phyloP scores from a whole-genome alignment of 2,888 invertebrate genomes.

The Microctonus hyperodae region DNA sequence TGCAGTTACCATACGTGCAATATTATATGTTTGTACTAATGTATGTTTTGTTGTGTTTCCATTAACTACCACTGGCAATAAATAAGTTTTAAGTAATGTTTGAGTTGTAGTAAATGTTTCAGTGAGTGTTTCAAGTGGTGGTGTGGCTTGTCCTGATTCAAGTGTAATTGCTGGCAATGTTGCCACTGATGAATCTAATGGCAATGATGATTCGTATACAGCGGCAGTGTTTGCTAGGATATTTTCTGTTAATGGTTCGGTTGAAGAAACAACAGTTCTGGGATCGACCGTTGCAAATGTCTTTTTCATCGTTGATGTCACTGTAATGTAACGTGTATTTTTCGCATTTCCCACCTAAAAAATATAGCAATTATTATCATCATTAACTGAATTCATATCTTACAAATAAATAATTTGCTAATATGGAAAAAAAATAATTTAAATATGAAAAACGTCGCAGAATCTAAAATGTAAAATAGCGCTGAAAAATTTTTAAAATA shows the following conservation, averaged over 20 bases:
- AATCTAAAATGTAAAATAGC: background rate
- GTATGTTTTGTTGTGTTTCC: conserved; percentile 81
- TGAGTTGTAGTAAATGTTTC: conserved; percentile 93
- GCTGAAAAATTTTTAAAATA: background rate
- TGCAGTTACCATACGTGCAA: conserved; percentile 87
- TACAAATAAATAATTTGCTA: background rate
- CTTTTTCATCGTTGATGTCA: conserved; percentile 86
- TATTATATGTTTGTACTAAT: conserved; percentile 86
- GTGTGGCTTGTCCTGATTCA: conserved; percentile 80
- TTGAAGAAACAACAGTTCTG: conserved; percentile 68
- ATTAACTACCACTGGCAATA: conserved; percentile 81
- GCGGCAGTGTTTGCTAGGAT: conserved; percentile 80
- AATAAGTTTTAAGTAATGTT: conserved; percentile 86
- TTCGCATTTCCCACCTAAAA: conserved; percentile 83
- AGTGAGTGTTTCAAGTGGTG: conserved; percentile 85
- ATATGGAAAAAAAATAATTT: background rate
- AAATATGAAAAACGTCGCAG: background rate
- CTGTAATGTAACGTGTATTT: conserved; percentile 87
- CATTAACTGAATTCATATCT: background rate
- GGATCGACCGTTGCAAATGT: conserved; percentile 72
- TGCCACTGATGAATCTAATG: conserved; percentile 79
- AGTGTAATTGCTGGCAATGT: conserved; percentile 83
- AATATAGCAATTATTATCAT: background rate
- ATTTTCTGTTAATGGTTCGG: conserved; percentile 86
- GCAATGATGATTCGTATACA: conserved; percentile 75